A percentile compares a stretch with the other conserved stretches of the same genome.
These are phyloP conservation scores for Elmis aenea DNA, from an alignment of 2,888 invertebrate species.

Conservation along the genomic window DNA sequence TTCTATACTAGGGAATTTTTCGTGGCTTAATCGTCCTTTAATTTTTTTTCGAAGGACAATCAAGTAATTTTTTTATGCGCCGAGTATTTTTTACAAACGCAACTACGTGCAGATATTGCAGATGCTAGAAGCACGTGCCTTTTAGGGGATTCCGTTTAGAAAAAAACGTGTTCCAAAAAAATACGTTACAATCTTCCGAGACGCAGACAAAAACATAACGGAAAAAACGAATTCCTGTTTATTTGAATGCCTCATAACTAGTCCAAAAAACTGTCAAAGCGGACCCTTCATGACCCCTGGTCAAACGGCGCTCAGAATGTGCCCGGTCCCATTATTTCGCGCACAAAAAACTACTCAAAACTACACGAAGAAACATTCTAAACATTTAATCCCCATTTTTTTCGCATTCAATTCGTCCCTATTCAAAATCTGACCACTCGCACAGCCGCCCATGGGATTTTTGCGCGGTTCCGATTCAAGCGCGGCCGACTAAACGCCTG, in stretches of 20 bases:
- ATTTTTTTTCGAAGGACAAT: too few relatives aligned
- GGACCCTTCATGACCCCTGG: slow-evolving; percentile 15
- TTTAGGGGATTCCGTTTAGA: too few relatives aligned
- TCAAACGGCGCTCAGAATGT: slow-evolving; percentile 11
- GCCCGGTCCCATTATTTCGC: slow-evolving; percentile 1
- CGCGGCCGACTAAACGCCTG: slow-evolving; percentile 9
- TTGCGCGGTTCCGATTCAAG: slow-evolving; percentile 10
- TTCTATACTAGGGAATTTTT: too few relatives aligned
- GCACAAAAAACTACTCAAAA: too few relatives aligned
- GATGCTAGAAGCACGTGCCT: too few relatives aligned
- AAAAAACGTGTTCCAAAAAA: too few relatives aligned
- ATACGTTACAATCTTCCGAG: slow-evolving; percentile 12
- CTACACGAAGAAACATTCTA: slow-evolving; percentile 8
- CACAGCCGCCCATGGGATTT: slow-evolving; percentile 2
- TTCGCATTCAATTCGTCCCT: slow-evolving; percentile 19
- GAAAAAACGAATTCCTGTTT: slow-evolving; percentile 15
- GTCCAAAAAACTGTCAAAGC: slow-evolving; percentile 13
- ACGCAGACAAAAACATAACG: slow-evolving; percentile 16
- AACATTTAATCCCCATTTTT: slow-evolving; percentile 11
- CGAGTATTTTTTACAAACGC: too few relatives aligned
- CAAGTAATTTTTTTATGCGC: too few relatives aligned
- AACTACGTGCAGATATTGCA: too few relatives aligned
- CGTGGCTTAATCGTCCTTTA: too few relatives aligned
- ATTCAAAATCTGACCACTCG: slow-evolving; percentile 16
- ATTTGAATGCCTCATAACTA: slow-evolving; percentile 5